phyloP scores from a whole-genome alignment of 2,797 vertebrate species.

The Paedocypris micromegethes region DNA sequence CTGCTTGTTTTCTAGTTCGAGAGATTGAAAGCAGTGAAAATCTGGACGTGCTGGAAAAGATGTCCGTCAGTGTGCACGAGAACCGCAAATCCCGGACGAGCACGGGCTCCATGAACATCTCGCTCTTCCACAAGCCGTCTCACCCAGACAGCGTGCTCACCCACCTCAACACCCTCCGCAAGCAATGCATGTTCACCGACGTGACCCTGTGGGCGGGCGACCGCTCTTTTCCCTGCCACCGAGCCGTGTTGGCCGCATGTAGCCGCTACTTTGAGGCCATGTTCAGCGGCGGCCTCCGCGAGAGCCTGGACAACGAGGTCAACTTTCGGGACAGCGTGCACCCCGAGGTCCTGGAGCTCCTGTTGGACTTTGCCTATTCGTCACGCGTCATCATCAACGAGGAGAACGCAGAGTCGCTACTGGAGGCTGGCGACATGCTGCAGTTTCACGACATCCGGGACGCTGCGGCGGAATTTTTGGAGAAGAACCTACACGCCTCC shows the following conservation, averaged over 20 bases:
- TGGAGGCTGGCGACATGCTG: conserved; percentile 92
- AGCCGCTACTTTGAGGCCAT: conserved; percentile 95
- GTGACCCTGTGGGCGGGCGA: conserved; percentile 89
- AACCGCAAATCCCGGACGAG: conserved; percentile 91
- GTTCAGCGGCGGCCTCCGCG: conserved; percentile 89
- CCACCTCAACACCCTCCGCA: conserved; percentile 85
- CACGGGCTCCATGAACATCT: conserved; percentile 87
- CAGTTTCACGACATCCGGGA: conserved; percentile 91
- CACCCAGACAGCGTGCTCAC: conserved; percentile 88
- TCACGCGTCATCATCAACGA: conserved; percentile 88
- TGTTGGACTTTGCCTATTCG: conserved; percentile 92
- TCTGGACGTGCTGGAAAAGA: conserved; percentile 60
- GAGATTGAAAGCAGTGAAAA: conserved; percentile 50
- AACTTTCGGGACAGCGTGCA: conserved; percentile 91
- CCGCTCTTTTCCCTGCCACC: conserved; percentile 86
- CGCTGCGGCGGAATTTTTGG: conserved; percentile 85
- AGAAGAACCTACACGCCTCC: conserved; percentile 84
- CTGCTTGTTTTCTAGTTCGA: conserved; percentile 45
- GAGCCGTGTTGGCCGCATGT: conserved; percentile 88
- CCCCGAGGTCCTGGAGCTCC: conserved; percentile 87
- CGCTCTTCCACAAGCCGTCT: conserved; percentile 89
- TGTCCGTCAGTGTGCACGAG: conserved; percentile 92
- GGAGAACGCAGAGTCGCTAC: conserved; percentile 88
- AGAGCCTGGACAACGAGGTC: conserved; percentile 83
- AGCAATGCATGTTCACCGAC: conserved; percentile 89